phyloP scores from a whole-genome alignment of 2,113 vertebrate genomes.

The Malurus elegans region DNA sequence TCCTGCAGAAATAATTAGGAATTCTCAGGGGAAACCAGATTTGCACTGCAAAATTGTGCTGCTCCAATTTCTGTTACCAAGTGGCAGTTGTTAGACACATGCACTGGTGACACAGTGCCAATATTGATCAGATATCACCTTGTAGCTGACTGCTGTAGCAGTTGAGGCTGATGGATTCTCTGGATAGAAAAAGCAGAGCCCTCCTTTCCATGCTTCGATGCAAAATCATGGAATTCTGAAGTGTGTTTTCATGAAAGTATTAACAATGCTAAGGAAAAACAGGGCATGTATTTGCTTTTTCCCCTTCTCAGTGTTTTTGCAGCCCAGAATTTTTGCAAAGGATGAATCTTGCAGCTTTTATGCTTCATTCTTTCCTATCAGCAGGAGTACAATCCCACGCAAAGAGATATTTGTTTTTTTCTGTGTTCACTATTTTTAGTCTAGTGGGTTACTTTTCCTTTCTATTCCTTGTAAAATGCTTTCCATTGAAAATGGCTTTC shows the following conservation, averaged over 20 bases:
- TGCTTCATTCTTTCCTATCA: not conserved
- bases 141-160: not conserved
- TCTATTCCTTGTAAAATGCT: not conserved
- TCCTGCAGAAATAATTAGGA: not conserved
- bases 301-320: not conserved
- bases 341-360: not conserved
- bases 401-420: not conserved
- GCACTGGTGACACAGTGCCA: not conserved
- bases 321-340: not conserved
- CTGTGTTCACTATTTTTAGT: not conserved
- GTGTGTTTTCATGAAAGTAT: not conserved
- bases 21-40: not conserved
- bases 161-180: not conserved
- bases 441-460: not conserved
- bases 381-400: not conserved
- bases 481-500: not conserved
- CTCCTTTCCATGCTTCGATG: not conserved
- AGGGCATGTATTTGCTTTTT: not conserved
- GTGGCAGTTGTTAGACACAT: fast-evolving
- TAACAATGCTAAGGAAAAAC: not conserved
- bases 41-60: not conserved
- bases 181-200: not conserved
- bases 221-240: not conserved
- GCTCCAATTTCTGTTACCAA: not conserved
- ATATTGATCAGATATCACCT: not conserved